Base-by-base conservation (phyloP, 2,888 invertebrate genomes). In the Drosophila maculinotata region DNA sequence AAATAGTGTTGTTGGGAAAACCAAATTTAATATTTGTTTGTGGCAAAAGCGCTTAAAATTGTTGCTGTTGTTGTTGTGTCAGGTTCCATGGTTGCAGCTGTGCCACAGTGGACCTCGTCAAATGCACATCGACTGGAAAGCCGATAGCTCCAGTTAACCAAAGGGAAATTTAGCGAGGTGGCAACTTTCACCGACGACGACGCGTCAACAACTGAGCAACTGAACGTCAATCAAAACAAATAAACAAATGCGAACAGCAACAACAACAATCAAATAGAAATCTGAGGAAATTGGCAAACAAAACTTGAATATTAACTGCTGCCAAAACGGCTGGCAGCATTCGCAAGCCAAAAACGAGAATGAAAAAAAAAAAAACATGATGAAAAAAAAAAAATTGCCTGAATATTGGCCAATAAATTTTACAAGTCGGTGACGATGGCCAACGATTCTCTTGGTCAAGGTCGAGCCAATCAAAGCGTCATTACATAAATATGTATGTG, bases 361-460 rank as follows among this genome's bases (percentile, higher is more conserved):
- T 31, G 56, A 54, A 62, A 20, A 48, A 41, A 49, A 49, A 28
- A 26, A 20, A 31, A 25, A 17, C 25, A 25, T 26, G 26, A 54
- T 44, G 41, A 36, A 57, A 57, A 62, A 36, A 57, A 57, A 62
- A 76, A 67, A 57, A 67, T 25, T 52, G 38, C 44, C 62, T 60
- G 81, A 81, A 84, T 83, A 79, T 78, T 88, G 81, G 87, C 87
- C 85, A 87, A 87, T 88, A 83, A 88, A 87, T 85, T 74, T 70
- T 78, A 79, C 87, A 80, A 87, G 72, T 74, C 79, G 80, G 63
- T 70, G 84, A 76, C 80, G 79, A 70, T 73, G 77, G 76, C 81
- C 76, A 85, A 82, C 72, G 31, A 59, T 45, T 74, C 49, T 56
- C 44, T 72, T 59, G 72, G 72, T 74, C 72, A 73, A 73, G 75